Base-by-base conservation (phyloP, 2,113 vertebrate species). In the Laticauda laticaudata region DNA sequence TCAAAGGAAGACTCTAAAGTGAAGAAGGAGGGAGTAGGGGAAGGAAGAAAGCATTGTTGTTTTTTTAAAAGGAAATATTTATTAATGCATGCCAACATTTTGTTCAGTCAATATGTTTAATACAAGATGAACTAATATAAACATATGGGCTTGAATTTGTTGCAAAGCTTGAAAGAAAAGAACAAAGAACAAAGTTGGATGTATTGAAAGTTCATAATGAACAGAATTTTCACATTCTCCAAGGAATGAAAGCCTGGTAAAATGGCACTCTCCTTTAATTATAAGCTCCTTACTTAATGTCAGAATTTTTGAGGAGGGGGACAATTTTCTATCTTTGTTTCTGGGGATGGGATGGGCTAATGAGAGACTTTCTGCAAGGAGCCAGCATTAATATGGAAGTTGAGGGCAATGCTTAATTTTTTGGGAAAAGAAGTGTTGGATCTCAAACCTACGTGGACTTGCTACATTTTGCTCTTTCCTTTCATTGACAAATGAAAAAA, bases 41-140 rank as follows among this genome's bases (percentile, higher is more conserved):
- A 5, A 26, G 89, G 95, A 93, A 96, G 97, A 96, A 96, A 87
- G 45, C 0, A 3, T 51, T 5, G 2, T 43, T 43, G 18, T 86
- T 86, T 48, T 86, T 86, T 26, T 96, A 95, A 97, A 97, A 97
- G 98, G 98, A 98, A 98, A 98, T 97, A 98, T 98, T 98, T 98
- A 98, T 98, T 98, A 98, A 98, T 97, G 97, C 97, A 96, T 98
- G 98, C 98, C 98, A 98, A 98, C 98, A 98, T 98, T 98, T 98
- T 97, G 97, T 95, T 87, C 97, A 97, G 97, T 97, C 98, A 98
- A 98, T 98, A 98, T 98, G 98, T 97, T 98, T 98, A 98, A 98
- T 98, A 98, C 97, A 97, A 98, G 98, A 98, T 97, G 97, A 98
- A 98, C 98, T 98, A 98, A 98, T 98, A 98, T 97, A 98, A 98